These are phyloP conservation scores for Brachypalpus laphriformis DNA, from an alignment of 2,888 invertebrate species.

Conservation along the genomic window DNA sequence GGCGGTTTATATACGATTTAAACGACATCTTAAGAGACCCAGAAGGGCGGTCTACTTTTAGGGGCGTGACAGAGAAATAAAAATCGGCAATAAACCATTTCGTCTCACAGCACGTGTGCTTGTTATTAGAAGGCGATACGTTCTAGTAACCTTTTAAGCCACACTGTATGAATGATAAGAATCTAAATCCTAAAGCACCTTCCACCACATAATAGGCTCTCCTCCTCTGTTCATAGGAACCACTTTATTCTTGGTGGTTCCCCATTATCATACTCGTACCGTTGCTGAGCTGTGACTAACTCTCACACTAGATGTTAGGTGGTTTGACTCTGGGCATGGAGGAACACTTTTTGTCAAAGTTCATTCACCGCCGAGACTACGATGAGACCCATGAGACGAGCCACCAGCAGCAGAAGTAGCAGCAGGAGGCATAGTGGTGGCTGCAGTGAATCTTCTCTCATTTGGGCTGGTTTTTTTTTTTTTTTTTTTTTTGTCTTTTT, in stretches of 20 bases:
- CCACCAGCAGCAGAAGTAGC: neutral
- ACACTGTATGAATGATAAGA: slow-evolving; percentile 47
- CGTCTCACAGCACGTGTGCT: slow-evolving; percentile 1
- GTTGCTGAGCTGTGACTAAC: slow-evolving; percentile 7
- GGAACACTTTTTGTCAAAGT: slow-evolving; percentile 42
- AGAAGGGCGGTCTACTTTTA: slow-evolving; percentile 4
- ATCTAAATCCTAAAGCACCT: neutral
- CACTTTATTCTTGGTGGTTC: neutral
- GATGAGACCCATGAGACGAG: slow-evolving; percentile 6
- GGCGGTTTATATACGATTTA: neutral
- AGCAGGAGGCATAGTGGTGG: slow-evolving; percentile 11
- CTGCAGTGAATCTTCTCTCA: slow-evolving; percentile 42
- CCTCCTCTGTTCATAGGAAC: neutral
- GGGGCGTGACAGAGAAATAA: slow-evolving; percentile 16
- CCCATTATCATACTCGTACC: slow-evolving; percentile 21
- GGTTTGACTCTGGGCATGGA: slow-evolving; percentile 19
- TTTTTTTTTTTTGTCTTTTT: neutral
- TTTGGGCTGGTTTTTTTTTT: slow-evolving; percentile 19
- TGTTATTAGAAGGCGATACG: neutral
- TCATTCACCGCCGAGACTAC: slow-evolving; percentile 47
- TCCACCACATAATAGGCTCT: neutral
- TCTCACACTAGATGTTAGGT: slow-evolving; percentile 40
- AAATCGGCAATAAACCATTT: slow-evolving; percentile 15
- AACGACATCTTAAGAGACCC: neutral
- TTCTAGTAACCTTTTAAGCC: slow-evolving; percentile 1